These are phyloP conservation scores for Sebastes trivittatus DNA, from an alignment of 2,797 vertebrate genomes.

Conservation along the genomic window DNA sequence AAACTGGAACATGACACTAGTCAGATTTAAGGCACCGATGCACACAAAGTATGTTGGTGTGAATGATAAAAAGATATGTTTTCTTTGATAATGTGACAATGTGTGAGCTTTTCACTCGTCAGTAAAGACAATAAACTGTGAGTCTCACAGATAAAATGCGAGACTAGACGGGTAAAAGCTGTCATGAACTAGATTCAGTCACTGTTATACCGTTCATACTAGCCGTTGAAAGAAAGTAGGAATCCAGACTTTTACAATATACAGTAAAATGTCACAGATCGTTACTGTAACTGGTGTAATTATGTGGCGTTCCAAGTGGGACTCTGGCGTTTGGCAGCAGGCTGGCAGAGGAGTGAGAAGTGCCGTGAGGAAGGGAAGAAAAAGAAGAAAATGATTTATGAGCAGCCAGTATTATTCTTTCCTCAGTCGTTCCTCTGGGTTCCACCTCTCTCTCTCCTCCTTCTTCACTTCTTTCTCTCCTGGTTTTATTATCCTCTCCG, in stretches of 20 bases:
- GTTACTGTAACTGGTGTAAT: slow-evolving; percentile 49
- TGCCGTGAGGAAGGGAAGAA: slow-evolving; percentile 10
- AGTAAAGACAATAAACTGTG: background rate
- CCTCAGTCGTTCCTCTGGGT: slow-evolving; percentile 28
- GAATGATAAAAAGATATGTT: background rate
- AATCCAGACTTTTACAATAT: slow-evolving; percentile 44
- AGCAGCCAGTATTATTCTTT: slow-evolving; percentile 42
- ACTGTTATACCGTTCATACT: background rate
- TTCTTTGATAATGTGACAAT: background rate
- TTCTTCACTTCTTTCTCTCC: slow-evolving; percentile 3
- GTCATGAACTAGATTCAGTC: background rate
- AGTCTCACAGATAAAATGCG: background rate
- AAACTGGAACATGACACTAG: background rate
- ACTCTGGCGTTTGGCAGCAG: slow-evolving; percentile 44
- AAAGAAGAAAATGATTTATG: slow-evolving; percentile 51
- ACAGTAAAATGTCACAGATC: slow-evolving; percentile 44
- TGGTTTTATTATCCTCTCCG: slow-evolving; percentile 15
- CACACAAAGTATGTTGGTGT: background rate
- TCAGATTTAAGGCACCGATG: background rate
- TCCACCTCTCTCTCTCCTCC: background rate
- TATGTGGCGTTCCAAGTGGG: slow-evolving; percentile 43
- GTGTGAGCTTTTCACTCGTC: background rate
- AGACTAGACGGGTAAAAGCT: background rate
- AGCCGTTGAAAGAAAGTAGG: background rate
- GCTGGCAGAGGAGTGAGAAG: slow-evolving; percentile 30